A percentile compares a stretch with the other conserved stretches of the same genome.
Evolutionary conservation across 2,113 vertebrate species (phyloP).

Genomic region (cattle (Bos taurus)): DNA sequence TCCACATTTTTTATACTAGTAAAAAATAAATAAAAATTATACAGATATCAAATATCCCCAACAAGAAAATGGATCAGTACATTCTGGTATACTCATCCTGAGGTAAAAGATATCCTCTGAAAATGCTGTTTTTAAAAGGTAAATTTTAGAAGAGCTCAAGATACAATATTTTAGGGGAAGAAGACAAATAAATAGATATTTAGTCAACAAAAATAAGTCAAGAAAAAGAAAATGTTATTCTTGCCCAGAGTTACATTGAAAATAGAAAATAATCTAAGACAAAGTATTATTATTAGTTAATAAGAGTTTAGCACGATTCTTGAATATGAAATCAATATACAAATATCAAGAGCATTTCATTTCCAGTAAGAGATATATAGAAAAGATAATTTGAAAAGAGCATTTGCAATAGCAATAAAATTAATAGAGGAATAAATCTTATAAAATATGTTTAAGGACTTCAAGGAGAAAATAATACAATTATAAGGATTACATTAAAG

Average conservation of each 20-base stretch:
- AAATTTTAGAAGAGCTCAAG: neutral
- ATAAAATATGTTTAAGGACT: neutral
- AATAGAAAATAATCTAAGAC: neutral
- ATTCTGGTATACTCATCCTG: neutral
- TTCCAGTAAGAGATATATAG: neutral
- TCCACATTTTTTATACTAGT: neutral
- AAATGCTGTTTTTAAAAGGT: neutral
- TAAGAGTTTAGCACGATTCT: neutral
- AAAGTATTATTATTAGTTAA: neutral
- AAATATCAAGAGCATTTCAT: neutral
- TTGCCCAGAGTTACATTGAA: neutral
- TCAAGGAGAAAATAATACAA: neutral
- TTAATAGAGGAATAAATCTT: neutral
- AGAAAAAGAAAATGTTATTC: neutral
- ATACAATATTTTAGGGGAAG: neutral
- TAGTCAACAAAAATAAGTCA: neutral
- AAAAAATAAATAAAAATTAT: neutral
- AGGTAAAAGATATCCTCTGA: neutral
- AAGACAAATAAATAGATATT: neutral
- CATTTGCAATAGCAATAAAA: neutral
- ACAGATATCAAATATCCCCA: neutral
- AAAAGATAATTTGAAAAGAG: neutral
- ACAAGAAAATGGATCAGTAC: neutral
- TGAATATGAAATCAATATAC: neutral
- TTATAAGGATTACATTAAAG: neutral